These are phyloP conservation scores for Egretta garzetta DNA, from an alignment of 2,113 vertebrate species.

Conservation along the genomic window DNA sequence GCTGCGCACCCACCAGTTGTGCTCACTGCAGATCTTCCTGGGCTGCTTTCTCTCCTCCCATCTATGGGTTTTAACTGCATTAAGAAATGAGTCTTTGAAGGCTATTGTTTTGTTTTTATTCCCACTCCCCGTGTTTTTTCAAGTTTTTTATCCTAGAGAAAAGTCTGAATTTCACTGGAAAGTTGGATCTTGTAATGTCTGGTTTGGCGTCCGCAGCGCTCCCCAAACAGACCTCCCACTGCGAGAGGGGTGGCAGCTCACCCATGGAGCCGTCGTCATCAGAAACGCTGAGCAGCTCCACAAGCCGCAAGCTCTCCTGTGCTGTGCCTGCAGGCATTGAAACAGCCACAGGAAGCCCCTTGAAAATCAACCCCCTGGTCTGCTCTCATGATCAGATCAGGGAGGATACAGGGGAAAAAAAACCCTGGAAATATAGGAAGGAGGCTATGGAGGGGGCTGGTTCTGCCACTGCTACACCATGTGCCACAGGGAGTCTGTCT, in stretches of 20 bases:
- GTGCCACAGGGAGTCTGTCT: neutral
- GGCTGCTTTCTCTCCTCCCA: neutral
- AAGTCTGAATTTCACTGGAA: slow-evolving; percentile 75
- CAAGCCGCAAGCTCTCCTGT: neutral
- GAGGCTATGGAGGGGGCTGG: neutral
- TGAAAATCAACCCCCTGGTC: neutral
- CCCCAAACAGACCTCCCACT: slow-evolving; percentile 60
- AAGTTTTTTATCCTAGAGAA: slow-evolving; percentile 67
- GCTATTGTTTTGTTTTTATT: slow-evolving; percentile 48
- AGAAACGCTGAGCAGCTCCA: neutral
- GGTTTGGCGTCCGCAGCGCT: slow-evolving; percentile 52
- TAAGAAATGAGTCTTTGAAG: slow-evolving; percentile 48
- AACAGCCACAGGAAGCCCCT: neutral
- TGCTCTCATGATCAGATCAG: neutral
- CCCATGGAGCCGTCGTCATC: slow-evolving; percentile 11
- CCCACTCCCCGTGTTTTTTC: slow-evolving; percentile 62
- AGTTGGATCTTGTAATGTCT: slow-evolving; percentile 72
- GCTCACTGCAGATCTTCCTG: neutral
- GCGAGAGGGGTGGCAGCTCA: slow-evolving; percentile 24
- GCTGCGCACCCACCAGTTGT: neutral
- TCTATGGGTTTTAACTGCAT: neutral
- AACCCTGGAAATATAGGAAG: neutral
- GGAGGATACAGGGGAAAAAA: neutral
- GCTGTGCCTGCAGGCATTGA: neutral
- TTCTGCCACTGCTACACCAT: neutral